Conservation (phyloP, 2,888 invertebrate species). For the Tenthredo amoena region DNA sequence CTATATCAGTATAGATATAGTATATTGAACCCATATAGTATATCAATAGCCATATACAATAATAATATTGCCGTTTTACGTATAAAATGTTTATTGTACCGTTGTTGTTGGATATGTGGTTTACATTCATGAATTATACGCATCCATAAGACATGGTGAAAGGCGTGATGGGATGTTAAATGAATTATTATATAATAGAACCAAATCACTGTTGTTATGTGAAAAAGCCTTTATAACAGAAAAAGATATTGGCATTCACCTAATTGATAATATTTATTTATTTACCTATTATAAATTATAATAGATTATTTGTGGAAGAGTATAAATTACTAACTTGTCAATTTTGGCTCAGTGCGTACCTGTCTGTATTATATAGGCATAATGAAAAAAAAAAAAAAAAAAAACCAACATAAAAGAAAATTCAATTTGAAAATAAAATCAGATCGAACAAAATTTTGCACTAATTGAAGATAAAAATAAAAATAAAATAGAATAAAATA, state of each 20-base stretch:
- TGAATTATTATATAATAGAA: conserved; percentile 8
- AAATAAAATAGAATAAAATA: neutral
- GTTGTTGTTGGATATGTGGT: conserved; percentile 60
- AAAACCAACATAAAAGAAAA: neutral
- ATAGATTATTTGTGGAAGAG: conserved; percentile 21
- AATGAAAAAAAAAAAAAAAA: neutral
- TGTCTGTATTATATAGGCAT: conserved; percentile 22
- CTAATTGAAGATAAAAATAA: neutral
- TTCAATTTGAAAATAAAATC: conserved; percentile 8
- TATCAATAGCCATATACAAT: conserved; percentile 28
- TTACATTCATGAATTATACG: conserved; percentile 47
- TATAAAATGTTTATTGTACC: conserved; percentile 61
- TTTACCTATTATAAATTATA: neutral
- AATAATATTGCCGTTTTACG: conserved; percentile 60
- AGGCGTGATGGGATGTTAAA: conserved; percentile 24
- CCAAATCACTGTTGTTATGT: conserved; percentile 16
- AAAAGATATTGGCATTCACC: neutral
- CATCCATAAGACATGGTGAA: conserved; percentile 1
- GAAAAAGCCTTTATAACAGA: neutral
- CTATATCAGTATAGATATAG: conserved; percentile 44
- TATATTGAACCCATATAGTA: conserved; percentile 36
- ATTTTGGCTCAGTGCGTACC: conserved; percentile 47
- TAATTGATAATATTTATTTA: conserved; percentile 38
- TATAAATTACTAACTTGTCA: conserved; percentile 35
- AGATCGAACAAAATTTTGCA: neutral